Evolutionary conservation across 2,888 invertebrate genomes (phyloP), one percentile per base, ranked within the genome.

Genomic region (Hirtodrosophila duncani): DNA sequence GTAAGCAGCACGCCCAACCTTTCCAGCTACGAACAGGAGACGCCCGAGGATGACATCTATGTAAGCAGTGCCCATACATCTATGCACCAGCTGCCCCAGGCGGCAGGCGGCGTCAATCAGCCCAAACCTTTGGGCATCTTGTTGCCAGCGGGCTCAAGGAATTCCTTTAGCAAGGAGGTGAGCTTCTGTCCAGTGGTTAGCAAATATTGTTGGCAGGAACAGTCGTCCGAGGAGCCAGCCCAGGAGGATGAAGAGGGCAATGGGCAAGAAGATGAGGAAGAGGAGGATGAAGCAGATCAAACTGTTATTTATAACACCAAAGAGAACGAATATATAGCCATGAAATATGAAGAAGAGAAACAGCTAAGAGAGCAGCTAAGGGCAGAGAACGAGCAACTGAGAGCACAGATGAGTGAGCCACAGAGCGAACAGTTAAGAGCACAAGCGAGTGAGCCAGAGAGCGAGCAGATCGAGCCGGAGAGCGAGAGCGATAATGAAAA

Each of bases 121-220:
- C 44, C 65, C 0, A 89, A 69, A 85, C 89, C 81, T 81, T 87
- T 85, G 42, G 85, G 86, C 7, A 86, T 86, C n/a, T 48, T 87
- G 0, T 10, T 85, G 14, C 75, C 85, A 0, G 69, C 80, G 0
- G 84, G 85, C 0, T 87, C 86, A 2, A 74, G 86, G 0, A 80
- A 79, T 3, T 87, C 86, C 1, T 82, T 87, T 18, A 81, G 84
- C 65, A 90, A 89, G 75, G 93, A 92, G 37, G 94, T 94, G 17
- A 93, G 93, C 75, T 94, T 94, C 84, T 93, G 92, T 68, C 93
- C 93, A 2, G 91, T 94, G 39, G 93, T 94, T 8, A 91, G 92
- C 34, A 93, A 94, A 86, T 92, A 94, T 55, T 92, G 92, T 82
- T 94, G 94, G 93, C 89, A 91, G 64, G 92, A 93, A 74, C 88